Evolutionary conservation across 2,113 vertebrate genomes (phyloP).

Genomic region (Mionectes macconnelli): DNA sequence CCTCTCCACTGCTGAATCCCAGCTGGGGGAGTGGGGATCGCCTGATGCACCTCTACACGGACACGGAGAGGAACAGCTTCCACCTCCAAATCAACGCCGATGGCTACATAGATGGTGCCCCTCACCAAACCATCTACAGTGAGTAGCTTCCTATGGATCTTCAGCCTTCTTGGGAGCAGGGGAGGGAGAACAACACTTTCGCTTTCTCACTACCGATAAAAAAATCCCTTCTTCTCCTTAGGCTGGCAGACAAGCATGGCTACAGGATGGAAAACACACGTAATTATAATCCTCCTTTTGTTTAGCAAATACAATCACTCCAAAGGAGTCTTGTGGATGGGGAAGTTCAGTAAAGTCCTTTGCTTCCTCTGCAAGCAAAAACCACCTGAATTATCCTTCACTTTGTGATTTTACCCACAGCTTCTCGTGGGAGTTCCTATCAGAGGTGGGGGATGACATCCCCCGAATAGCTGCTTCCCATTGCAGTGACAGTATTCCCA

Average conservation of each 20-base stretch:
- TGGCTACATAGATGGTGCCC: slow-evolving; percentile 57
- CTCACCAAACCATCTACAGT: slow-evolving; percentile 82
- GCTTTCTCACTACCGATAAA: background rate
- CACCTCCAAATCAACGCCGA: slow-evolving; percentile 86
- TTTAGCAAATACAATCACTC: background rate
- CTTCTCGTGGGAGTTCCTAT: background rate
- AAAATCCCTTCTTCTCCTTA: background rate
- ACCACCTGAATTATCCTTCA: background rate
- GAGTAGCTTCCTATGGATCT: slow-evolving; percentile 48
- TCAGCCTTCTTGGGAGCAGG: background rate
- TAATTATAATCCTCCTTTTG: background rate
- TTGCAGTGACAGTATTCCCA: background rate
- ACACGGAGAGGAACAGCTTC: slow-evolving; percentile 79
- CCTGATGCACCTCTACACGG: slow-evolving; percentile 82
- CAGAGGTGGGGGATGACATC: background rate
- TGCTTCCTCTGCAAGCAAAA: background rate
- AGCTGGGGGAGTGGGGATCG: slow-evolving; percentile 79
- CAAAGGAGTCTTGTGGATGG: background rate
- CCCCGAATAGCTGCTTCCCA: background rate
- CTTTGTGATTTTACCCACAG: background rate
- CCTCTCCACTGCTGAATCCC: slow-evolving; percentile 76
- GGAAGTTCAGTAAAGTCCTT: background rate
- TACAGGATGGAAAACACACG: background rate
- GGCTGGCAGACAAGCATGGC: background rate
- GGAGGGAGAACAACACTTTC: background rate